These are phyloP conservation scores for Athalia rosae DNA, from an alignment of 2,888 invertebrate genomes.

Conservation along the genomic window DNA sequence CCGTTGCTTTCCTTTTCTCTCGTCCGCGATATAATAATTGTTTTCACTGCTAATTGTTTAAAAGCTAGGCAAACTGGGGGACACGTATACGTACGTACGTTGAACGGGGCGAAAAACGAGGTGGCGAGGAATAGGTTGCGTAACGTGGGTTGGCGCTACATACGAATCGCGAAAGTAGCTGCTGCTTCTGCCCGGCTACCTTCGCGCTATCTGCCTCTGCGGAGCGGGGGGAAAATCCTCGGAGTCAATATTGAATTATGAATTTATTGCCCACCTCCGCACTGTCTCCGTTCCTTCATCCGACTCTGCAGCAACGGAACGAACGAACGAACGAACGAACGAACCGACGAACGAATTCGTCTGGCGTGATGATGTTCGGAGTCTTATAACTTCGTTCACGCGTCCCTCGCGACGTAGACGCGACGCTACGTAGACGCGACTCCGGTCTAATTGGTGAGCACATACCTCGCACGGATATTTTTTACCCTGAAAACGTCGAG, in stretches of 20 bases:
- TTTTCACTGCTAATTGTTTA: conserved; percentile 68
- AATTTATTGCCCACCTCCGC: conserved; percentile 64
- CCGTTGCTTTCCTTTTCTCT: too few species aligned
- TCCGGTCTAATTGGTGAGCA: too few species aligned
- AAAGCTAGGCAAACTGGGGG: conserved; percentile 65
- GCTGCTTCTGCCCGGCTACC: too few species aligned
- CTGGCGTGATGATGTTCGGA: not conserved
- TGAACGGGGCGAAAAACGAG: not conserved
- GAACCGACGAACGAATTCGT: not conserved
- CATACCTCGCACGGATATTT: too few species aligned
- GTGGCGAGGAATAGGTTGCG: not conserved
- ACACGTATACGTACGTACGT: conserved; percentile 24
- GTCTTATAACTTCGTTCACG: not conserved
- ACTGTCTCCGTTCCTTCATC: conserved; percentile 1
- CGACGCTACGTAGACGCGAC: too few species aligned
- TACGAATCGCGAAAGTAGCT: conserved; percentile 27
- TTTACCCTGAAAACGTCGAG: too few species aligned
- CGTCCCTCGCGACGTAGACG: not conserved
- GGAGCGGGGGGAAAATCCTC: conserved; percentile 60
- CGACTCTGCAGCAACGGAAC: conserved; percentile 2
- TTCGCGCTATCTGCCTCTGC: not conserved
- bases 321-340: conserved; percentile 1
- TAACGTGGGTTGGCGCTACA: not conserved
- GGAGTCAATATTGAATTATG: conserved; percentile 71
- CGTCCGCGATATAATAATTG: conserved; percentile 34